Base-by-base conservation (phyloP, 2,797 vertebrate genomes). In the Tauraco hartlaubi region DNA sequence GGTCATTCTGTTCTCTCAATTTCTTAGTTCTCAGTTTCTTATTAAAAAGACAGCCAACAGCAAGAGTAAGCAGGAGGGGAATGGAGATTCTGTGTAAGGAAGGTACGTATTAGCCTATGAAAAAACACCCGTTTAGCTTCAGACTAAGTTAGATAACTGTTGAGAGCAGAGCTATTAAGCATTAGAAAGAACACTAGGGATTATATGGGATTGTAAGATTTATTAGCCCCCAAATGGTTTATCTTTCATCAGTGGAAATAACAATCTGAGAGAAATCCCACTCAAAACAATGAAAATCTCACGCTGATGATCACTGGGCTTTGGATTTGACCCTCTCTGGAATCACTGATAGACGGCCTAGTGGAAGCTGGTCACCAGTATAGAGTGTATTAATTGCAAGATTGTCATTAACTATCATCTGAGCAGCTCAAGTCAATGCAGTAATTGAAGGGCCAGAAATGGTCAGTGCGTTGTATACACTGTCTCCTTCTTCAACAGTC, bases 1-100 rank as follows among this genome's bases (percentile, higher is more conserved):
- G 97, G 94, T 95, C 95, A 83, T 80, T 82, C 67, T 78, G 46
- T 91, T 94, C 85, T 88, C 82, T 95, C 73, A 4, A 33, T 90
- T 95, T 91, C 67, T 68, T 71, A 80, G 73, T 71, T 92, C 68
- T 94, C 63, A 17, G 39, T 94, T 95, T 92, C 88, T 88, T 86
- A 37, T 94, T 94, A 69, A 80, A 87, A 87, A 75, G 54, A 80
- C 81, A 84, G 31, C 72, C 59, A 82, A 74, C 37, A 66, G 77
- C 1, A 4, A 84, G 54, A 82, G 56, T 68, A 83, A 91, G 66
- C 66, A 88, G 73, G 62, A 91, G 28, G 12, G n/a, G 37, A 79
- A 92, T 73, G 63, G 75, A 85, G 33, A 76, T 76, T 81, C 48
- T 74, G 9, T 92, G 25, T 85, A 88, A 90, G 41, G 46, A 88